A percentile compares a stretch with the other conserved stretches of the same genome.
These are phyloP conservation scores for Nothoprocta pentlandii DNA, from an alignment of 2,113 vertebrate genomes.

Conservation along the genomic window DNA sequence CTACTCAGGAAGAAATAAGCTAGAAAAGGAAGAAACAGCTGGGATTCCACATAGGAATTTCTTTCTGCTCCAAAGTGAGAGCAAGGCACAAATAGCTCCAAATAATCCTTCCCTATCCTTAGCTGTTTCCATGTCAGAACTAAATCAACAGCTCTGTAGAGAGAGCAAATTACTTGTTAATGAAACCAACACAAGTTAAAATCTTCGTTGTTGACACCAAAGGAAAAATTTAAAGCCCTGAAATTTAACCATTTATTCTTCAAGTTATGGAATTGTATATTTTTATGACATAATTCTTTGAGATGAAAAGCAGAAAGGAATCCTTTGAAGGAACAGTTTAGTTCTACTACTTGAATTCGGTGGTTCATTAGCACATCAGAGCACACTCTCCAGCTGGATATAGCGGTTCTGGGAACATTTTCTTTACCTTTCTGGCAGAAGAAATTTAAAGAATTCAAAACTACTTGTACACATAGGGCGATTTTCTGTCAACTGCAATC, in stretches of 20 bases:
- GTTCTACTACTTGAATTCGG: neutral
- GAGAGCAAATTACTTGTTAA: neutral
- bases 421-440: neutral
- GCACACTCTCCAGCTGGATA: neutral
- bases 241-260: neutral
- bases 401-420: neutral
- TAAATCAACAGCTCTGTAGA: neutral
- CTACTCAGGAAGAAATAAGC: neutral
- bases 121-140: neutral
- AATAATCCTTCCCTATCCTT: neutral
- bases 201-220: no score
- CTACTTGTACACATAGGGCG: neutral
- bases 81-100: neutral
- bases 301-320: neutral
- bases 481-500: neutral
- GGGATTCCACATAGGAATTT: neutral
- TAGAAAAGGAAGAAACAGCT: neutral
- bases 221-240: neutral
- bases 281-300: neutral
- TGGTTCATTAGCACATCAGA: neutral
- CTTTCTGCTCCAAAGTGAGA: neutral
- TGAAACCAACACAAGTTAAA: neutral
- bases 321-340: neutral
- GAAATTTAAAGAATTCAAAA: neutral
- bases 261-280: neutral